These are phyloP conservation scores for Petrocephalus schoutedeni DNA, from an alignment of 2,797 vertebrate genomes.

Conservation along the genomic window DNA sequence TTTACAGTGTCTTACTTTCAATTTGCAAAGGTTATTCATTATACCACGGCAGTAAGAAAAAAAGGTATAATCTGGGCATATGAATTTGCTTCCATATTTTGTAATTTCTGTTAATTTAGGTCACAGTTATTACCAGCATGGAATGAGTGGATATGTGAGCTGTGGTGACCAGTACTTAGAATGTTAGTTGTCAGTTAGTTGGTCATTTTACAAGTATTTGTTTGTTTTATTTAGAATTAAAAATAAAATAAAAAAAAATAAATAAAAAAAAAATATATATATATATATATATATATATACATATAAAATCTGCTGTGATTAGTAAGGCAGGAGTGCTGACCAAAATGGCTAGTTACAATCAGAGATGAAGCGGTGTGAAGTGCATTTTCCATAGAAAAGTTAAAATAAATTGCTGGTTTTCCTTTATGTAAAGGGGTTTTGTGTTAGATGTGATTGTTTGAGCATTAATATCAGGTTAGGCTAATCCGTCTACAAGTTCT, in stretches of 20 bases:
- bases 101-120: background rate
- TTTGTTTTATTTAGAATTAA: background rate
- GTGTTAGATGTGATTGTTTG: constrained; percentile 20
- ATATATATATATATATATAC: too few relatives aligned
- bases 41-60: background rate
- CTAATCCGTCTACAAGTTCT: background rate
- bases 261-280: too few relatives aligned
- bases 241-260: too few relatives aligned
- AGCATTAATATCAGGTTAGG: constrained; percentile 16
- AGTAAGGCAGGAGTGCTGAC: background rate
- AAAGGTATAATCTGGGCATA: background rate
- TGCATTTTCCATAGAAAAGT: background rate
- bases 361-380: background rate
- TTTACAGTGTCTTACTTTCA: background rate
- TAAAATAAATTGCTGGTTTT: background rate
- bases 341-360: background rate
- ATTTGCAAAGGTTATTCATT: background rate
- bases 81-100: background rate
- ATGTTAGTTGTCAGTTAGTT: background rate
- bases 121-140: background rate
- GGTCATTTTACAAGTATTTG: background rate
- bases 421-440: constrained; percentile 20
- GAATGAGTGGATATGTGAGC: background rate
- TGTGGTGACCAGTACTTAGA: background rate
- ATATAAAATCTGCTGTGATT: background rate